Base-by-base conservation (phyloP, 2,113 vertebrate species). In the Malaclemys terrapin region DNA sequence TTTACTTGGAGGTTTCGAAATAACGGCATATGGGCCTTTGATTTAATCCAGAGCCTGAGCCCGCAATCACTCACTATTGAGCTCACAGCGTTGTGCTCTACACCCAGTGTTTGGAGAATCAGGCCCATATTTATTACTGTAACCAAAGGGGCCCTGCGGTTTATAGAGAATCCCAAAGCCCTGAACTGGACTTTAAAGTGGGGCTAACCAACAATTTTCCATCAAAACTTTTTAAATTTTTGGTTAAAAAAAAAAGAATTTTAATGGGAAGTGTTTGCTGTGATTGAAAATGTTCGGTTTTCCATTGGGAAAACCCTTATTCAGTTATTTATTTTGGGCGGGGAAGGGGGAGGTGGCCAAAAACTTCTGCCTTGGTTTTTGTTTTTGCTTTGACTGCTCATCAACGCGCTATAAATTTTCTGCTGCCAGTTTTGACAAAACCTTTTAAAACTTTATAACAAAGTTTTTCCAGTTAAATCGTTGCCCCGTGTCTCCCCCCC, bases 281-380 rank as follows among this genome's bases (percentile, higher is more conserved):
- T 88, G 57, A 87, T 85, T 91, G 75, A 88, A 27, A 94, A 89
- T 50, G 76, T 53, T 90, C 69, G 2, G 12, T 93, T 92, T 91
- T 50, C 10, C 25, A 16, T 3, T 80, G 22, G 35, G 57, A 80
- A 62, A 14, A 4, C 31, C 45, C 45, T 45, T 45, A 45, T 45
- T 45, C 4, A 38, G 38, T 45, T 45, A 45, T 45, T 45, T 45
- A 45, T 45, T 27, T 31, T 8, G 53, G 20, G 53, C 6, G 45
- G 53, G 17, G 17, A 4, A 49, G 52, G 52, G 56, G 54, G 24
- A 1, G 9, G 29, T 29, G 27, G 57, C 24, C 57, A 59, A 29
- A 59, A 59, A 29, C 25, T 13, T 59, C 57, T 59, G 57, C 11
- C 29, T 62, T 6, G 5, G 35, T 65, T 17, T 65, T 65, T 35